A percentile compares a stretch with the other conserved stretches of the same genome.
phyloP scores from a whole-genome alignment of 2,888 invertebrate species.

The Cataglyphis cursor region DNA sequence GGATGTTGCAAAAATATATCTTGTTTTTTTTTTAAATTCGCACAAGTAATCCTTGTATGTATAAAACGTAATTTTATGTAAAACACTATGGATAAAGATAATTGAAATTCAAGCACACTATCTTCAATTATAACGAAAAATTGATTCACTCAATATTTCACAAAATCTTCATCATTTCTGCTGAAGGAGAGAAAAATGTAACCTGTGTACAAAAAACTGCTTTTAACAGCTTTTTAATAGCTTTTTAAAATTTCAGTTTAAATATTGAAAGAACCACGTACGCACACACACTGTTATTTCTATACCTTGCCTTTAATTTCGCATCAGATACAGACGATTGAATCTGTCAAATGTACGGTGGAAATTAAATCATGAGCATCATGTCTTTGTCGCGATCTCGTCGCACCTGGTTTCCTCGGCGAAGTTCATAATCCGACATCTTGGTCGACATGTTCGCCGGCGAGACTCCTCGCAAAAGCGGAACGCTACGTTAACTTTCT shows the following conservation, averaged over 20 bases:
- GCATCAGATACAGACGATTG: background rate
- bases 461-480: slow-evolving; percentile 8
- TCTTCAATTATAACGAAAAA: background rate
- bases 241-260: background rate
- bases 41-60: background rate
- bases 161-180: background rate
- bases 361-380: background rate
- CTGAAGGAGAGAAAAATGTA: background rate
- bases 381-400: background rate
- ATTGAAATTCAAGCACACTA: background rate
- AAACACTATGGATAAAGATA: background rate
- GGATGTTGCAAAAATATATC: background rate
- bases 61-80: background rate
- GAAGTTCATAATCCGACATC: slow-evolving; percentile 32
- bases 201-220: background rate
- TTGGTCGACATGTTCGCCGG: background rate
- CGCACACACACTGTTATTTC: background rate
- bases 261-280: background rate
- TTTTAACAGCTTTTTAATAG: too few relatives aligned
- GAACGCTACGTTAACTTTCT: slow-evolving; percentile 45
- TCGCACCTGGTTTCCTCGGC: slow-evolving; percentile 10
- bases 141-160: background rate
- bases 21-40: background rate
- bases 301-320: background rate
- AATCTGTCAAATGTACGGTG: background rate